Evolutionary conservation across 2,888 invertebrate genomes (phyloP).

Genomic region (Eupeodes luniger): DNA sequence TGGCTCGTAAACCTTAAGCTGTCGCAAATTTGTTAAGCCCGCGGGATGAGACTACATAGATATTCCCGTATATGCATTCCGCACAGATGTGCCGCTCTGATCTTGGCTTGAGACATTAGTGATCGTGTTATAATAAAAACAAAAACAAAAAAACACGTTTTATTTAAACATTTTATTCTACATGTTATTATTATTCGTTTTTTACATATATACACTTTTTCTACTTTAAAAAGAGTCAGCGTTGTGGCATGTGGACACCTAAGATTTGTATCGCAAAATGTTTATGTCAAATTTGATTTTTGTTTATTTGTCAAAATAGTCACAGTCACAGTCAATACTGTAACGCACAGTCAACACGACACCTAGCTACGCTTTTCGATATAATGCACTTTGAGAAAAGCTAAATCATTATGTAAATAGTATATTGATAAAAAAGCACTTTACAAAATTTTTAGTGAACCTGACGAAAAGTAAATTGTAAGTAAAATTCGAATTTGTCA

Average conservation of each 20-base stretch:
- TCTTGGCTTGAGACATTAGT: constrained; percentile 38
- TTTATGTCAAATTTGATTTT: constrained; percentile 68
- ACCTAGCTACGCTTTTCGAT: constrained; percentile 48
- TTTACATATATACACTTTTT: background rate
- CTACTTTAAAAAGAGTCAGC: constrained; percentile 13
- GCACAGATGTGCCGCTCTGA: constrained; percentile 64
- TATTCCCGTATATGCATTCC: constrained; percentile 27
- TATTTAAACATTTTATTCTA: constrained; percentile 14
- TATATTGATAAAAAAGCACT: too few relatives aligned
- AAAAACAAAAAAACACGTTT: constrained; percentile 59
- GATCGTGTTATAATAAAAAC: constrained; percentile 39
- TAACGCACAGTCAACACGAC: background rate
- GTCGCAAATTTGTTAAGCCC: constrained; percentile 59
- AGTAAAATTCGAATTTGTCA: too few relatives aligned
- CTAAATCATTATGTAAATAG: background rate
- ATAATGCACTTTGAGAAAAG: background rate
- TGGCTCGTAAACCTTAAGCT: constrained; percentile 64
- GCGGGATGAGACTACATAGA: constrained; percentile 43
- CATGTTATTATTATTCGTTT: background rate
- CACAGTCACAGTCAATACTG: background rate
- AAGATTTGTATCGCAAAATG: constrained; percentile 66
- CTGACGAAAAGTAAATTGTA: too few relatives aligned
- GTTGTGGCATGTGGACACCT: constrained; percentile 57
- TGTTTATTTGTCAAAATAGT: constrained; percentile 46
- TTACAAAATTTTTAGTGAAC: too few relatives aligned